Evolutionary conservation across 2,888 invertebrate genomes (phyloP), one percentile per base, ranked within the genome.

Genomic region (Perithous albicinctus): DNA sequence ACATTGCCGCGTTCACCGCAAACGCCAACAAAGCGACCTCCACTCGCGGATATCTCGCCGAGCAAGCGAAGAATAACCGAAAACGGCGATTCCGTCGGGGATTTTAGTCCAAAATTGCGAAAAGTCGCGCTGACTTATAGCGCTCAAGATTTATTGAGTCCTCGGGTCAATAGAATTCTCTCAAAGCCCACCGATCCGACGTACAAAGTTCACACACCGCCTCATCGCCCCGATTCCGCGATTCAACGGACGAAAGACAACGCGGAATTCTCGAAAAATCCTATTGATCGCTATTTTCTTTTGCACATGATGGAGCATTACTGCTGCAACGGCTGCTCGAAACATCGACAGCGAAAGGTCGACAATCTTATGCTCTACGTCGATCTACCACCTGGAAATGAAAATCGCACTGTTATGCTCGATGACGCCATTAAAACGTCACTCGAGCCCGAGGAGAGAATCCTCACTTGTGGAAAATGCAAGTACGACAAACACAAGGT

Each of bases 361-460:
- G 90, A 90, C 38, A 90, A 91, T 84, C 83, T 91, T 35, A 90
- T 90, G 89, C 78, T 91, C 0, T 91, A 89, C 46, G 85, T 89
- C 32, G 90, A 90, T 80, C 79, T 91, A 3, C 87, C 89, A 6
- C 64, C 85, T 1, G 85, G 78, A 6, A 79, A 20, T 23, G 83
- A 84, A 6, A 73, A 84, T 26, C 77, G 78, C 3, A 82, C 85
- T 7, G 84, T 86, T 0, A 66, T 73, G 0, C 79, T 85, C 56
- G 82, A 88, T 64, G 86, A 88, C 15, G 86, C 88, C 5, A 88
- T 91, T 7, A 82, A 86, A 15, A 88, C 87, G 23, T 88, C 85
- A 0, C 86, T 89, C 23, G 87, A 85, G 38, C 80, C 85, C 6
- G 91, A 91, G 56, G 89, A 90, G 4, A 87, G 91, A 43, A 85